Conservation (phyloP, 2,797 vertebrate species). For the Pangasius mekongensis region DNA sequence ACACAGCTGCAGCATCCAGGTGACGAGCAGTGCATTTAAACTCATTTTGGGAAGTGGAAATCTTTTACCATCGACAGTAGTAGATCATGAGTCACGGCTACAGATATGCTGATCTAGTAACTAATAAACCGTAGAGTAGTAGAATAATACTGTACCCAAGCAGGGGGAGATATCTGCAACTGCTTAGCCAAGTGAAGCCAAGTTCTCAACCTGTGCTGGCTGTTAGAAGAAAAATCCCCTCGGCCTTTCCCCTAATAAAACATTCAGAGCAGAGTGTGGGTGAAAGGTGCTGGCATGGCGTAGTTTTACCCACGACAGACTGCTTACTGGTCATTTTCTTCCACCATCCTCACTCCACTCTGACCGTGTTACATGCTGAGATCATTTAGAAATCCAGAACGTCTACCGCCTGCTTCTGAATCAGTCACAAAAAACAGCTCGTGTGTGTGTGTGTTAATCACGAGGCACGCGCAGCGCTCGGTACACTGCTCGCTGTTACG, state of each 20-base stretch:
- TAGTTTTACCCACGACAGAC: background rate
- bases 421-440: background rate
- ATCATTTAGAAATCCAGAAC: background rate
- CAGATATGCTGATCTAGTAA: background rate
- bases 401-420: background rate
- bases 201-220: background rate
- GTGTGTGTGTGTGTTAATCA: background rate
- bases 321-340: background rate
- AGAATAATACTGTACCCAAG: background rate
- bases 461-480: background rate
- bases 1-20: background rate
- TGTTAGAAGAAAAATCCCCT: background rate
- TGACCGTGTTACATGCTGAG: background rate
- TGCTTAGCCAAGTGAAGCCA: background rate
- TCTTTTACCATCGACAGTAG: too few relatives aligned
- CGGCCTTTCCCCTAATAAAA: slow-evolving; percentile 11
- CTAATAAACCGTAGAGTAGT: background rate
- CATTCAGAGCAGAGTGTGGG: background rate
- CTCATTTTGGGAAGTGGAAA: background rate
- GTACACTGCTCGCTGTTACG: background rate
- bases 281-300: slow-evolving; percentile 6
- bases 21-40: background rate
- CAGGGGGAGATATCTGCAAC: background rate
- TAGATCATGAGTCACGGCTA: background rate
- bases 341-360: background rate